These are phyloP conservation scores for Drosophila hamatofila DNA, from an alignment of 2,888 invertebrate species.

Conservation along the genomic window DNA sequence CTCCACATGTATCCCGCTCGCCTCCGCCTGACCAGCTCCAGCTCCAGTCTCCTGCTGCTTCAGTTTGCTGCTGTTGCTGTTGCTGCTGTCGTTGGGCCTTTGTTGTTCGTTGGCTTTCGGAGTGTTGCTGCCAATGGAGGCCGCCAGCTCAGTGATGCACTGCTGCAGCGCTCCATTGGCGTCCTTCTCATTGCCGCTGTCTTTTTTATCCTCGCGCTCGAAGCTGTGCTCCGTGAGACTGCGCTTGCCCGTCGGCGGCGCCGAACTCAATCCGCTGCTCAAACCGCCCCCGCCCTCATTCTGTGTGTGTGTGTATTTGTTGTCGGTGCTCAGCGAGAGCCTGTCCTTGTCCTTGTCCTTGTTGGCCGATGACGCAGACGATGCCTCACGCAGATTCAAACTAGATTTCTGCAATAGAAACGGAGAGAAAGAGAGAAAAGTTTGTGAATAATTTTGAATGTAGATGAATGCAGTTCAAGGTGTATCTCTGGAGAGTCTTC, in stretches of 20 bases:
- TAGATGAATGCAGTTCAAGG: not conserved
- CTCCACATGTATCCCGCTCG: constrained; percentile 9
- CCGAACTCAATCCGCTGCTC: constrained; percentile 61
- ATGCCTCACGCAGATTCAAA: constrained; percentile 81
- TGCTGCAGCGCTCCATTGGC: constrained; percentile 86
- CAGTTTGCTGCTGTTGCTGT: constrained; percentile 15
- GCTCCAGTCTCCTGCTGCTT: constrained; percentile 22
- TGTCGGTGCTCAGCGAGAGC: constrained; percentile 82
- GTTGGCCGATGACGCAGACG: constrained; percentile 48
- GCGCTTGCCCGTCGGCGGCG: constrained; percentile 68
- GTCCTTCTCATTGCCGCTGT: constrained; percentile 83
- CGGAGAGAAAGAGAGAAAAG: not conserved
- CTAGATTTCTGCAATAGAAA: constrained; percentile 77
- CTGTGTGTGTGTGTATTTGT: constrained; percentile 79
- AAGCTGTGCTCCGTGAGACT: constrained; percentile 70
- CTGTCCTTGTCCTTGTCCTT: constrained; percentile 81
- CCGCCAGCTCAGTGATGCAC: constrained; percentile 90
- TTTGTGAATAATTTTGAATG: not conserved
- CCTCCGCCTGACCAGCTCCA: not conserved
- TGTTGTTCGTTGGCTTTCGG: constrained; percentile 57
- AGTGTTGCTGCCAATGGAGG: constrained; percentile 77
- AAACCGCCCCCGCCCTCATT: constrained; percentile 50
- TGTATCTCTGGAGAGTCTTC: not conserved
- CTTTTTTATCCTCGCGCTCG: constrained; percentile 83
- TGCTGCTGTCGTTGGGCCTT: constrained; percentile 30